A percentile compares a stretch with the other conserved stretches of the same genome.
Evolutionary conservation across 2,113 vertebrate genomes (phyloP).

Genomic region (Pionites leucogaster): DNA sequence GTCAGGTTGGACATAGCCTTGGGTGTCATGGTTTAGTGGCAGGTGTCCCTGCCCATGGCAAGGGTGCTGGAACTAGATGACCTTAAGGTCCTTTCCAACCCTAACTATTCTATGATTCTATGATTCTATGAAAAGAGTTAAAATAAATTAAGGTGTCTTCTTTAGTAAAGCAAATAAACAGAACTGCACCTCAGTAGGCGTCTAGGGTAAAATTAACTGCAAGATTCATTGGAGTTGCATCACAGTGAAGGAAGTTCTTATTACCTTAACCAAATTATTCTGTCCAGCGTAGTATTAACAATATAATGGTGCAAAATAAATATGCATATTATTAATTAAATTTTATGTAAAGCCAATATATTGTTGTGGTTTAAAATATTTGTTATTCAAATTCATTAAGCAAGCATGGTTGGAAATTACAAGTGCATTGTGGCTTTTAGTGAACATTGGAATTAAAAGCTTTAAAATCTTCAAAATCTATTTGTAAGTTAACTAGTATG

Average conservation of each 20-base stretch:
- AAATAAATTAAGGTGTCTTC: neutral
- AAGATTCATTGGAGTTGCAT: neutral
- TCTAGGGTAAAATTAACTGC: neutral
- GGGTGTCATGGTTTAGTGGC: no score
- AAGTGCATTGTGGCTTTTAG: neutral
- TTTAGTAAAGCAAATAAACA: neutral
- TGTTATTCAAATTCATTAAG: neutral
- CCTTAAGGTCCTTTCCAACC: no score
- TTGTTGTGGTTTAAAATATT: neutral
- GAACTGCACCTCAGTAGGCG: neutral
- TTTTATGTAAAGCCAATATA: neutral
- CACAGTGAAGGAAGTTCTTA: neutral
- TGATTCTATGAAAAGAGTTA: neutral
- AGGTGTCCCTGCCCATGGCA: no score
- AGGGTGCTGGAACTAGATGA: no score
- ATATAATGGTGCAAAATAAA: neutral
- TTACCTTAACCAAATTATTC: neutral
- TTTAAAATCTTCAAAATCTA: conserved; percentile 20
- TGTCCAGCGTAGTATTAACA: neutral
- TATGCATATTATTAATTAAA: neutral
- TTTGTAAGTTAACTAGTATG: neutral
- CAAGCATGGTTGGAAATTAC: neutral
- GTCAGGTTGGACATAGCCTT: no score
- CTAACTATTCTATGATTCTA: no score
- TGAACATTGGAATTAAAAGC: neutral